Conservation (phyloP, 2,888 invertebrate species). For the Piscicola geometra region DNA sequence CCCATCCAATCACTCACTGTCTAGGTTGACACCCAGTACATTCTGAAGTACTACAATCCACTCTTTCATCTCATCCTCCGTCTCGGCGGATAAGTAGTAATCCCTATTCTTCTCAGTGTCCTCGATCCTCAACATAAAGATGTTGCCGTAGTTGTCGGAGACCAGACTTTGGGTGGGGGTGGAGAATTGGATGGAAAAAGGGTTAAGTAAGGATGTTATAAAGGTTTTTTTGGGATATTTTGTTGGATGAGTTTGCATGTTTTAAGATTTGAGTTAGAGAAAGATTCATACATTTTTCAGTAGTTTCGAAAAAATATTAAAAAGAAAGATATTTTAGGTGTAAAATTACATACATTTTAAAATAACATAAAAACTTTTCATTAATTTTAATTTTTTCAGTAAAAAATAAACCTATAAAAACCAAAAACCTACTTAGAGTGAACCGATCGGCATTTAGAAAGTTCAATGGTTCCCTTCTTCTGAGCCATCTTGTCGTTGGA, state of each 20-base stretch:
- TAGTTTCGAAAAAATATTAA: no score
- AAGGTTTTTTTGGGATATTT: no score
- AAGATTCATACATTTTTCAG: no score
- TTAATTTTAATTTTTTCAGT: background rate
- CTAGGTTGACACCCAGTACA: conserved; percentile 10
- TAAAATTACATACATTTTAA: no score
- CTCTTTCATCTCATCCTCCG: conserved; percentile 21
- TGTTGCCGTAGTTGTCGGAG: conserved; percentile 1
- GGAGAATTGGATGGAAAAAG: no score
- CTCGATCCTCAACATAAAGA: conserved; percentile 23
- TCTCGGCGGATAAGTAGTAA: conserved; percentile 18
- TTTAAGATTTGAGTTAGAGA: no score
- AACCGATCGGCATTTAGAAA: conserved; percentile 17
- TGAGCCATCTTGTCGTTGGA: conserved; percentile 24
- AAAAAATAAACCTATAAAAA: background rate
- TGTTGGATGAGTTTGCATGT: no score
- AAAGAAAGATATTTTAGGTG: no score
- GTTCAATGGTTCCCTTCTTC: conserved; percentile 27
- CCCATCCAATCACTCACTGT: background rate
- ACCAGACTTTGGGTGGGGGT: background rate
- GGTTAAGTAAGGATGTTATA: no score
- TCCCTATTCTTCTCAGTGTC: conserved; percentile 11
- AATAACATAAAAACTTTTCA: background rate
- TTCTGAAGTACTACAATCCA: conserved; percentile 22
- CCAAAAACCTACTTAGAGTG: background rate